A percentile compares a stretch with the other conserved stretches of the same genome.
phyloP scores from a whole-genome alignment of 2,888 invertebrate species.

The Gibbula magus region DNA sequence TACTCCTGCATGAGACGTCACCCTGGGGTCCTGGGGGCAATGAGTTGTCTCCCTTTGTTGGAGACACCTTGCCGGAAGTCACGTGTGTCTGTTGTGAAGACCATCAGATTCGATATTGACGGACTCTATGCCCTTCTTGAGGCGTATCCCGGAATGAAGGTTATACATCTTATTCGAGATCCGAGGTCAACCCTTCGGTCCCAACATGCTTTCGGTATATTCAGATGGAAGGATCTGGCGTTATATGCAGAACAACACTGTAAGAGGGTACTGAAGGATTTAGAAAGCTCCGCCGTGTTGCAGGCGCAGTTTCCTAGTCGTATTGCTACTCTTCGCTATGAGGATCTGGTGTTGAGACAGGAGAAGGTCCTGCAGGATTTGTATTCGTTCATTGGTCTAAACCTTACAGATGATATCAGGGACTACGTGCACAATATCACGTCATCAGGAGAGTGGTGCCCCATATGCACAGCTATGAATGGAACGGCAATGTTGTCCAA shows the following conservation, averaged over 20 bases:
- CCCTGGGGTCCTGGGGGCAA: background rate
- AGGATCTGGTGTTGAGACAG: background rate
- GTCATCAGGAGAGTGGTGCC: background rate
- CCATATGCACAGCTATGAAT: background rate
- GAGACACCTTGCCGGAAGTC: background rate
- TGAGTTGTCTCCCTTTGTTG: conserved; percentile 2
- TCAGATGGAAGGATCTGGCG: background rate
- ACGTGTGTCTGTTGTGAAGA: background rate
- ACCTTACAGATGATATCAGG: background rate
- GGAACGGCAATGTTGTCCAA: background rate
- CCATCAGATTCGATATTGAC: conserved; percentile 2
- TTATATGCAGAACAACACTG: background rate
- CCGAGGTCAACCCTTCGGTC: conserved; percentile 12
- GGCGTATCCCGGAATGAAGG: background rate
- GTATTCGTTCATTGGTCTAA: conserved; percentile 5
- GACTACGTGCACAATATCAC: conserved; percentile 6
- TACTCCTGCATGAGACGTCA: background rate
- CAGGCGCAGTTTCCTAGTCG: background rate
- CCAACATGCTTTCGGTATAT: background rate
- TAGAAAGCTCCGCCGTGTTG: background rate
- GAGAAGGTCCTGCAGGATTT: background rate
- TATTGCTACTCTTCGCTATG: conserved; percentile 3
- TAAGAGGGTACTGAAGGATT: background rate
- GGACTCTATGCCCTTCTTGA: background rate
- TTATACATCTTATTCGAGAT: conserved; percentile 23